Base-by-base conservation (phyloP, 2,888 invertebrate species). In the Drosophila fulvimacula region DNA sequence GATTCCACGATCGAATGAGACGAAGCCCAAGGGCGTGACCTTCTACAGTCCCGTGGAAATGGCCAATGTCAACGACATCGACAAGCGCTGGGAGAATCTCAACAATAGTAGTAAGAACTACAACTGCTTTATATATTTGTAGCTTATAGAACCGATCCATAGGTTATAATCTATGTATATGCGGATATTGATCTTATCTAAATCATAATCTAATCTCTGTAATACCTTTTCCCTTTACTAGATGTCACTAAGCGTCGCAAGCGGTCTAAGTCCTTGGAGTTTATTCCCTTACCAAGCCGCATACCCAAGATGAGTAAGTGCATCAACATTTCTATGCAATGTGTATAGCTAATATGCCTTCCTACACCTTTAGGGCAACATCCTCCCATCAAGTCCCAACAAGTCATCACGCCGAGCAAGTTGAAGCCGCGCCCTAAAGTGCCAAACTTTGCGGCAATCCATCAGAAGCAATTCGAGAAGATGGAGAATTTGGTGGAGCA, bases 371-470 rank as follows among this genome's bases (percentile, higher is more conserved):
- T 34, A 83, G 86, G 48, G 30, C 32, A 57, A 19, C 38, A 59
- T 39, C n/a, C 41, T 7, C 27, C 44, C 1, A 13, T 11, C 2
- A 77, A 51, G 15, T 41, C 48, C 3, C 51, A 24, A 3, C 24
- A 24, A 24, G 24, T 24, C 49, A 5, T 58, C 7, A 82, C 82
- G 38, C 71, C 86, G 86, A 56, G 63, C 42, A 69, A 85, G 1
- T 81, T 82, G 2, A 61, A 79, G 15, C 48, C 86, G 0, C 93
- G 93, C 49, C 94, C 93, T 6, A 95, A 94, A 92, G 91, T 95
- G 88, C 96, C 96, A 0, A 95, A 96, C 92, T 96, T 96, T 90
- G 93, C 94, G 0, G 94, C 94, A 5, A 93, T 96, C 57, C 96
- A 96, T 86, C 93, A 95, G 89, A 94, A 93, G 81, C 93, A 94